Evolutionary conservation across 2,797 vertebrate species (phyloP).

Genomic region (Cynopterus sphinx): DNA sequence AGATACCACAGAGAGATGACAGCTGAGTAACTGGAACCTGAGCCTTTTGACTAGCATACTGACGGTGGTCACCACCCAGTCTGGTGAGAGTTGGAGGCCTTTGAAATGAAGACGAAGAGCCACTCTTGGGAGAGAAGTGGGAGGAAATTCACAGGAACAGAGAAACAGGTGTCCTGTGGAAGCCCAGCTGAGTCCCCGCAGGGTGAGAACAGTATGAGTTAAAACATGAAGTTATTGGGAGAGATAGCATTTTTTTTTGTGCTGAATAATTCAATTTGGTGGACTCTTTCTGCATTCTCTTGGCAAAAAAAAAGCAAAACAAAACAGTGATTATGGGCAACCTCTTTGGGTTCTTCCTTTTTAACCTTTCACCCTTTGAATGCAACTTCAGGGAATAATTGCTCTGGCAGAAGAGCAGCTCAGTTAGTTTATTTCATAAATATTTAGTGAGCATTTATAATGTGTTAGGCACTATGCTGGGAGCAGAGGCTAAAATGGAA

Average conservation of each 20-base stretch:
- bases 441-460: background rate
- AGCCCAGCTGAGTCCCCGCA: background rate
- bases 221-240: conserved; percentile 64
- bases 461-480: background rate
- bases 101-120: background rate
- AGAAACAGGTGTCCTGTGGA: background rate
- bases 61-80: background rate
- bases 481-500: background rate
- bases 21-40: background rate
- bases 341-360: background rate
- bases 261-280: conserved; percentile 75
- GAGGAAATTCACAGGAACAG: background rate
- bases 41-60: background rate
- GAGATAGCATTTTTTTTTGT: conserved; percentile 59
- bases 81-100: background rate
- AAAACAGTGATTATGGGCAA: conserved; percentile 48
- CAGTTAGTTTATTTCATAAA: background rate
- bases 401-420: background rate
- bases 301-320: conserved; percentile 71
- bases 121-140: background rate
- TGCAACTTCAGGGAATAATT: background rate
- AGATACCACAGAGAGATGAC: background rate
- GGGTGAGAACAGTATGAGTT: conserved; percentile 47
- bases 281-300: conserved; percentile 70
- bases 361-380: background rate